Percentiles rank a stretch among this genome's conserved stretches.
phyloP scores from a whole-genome alignment of 2,113 vertebrate species.

The Poicephalus gulielmi region DNA sequence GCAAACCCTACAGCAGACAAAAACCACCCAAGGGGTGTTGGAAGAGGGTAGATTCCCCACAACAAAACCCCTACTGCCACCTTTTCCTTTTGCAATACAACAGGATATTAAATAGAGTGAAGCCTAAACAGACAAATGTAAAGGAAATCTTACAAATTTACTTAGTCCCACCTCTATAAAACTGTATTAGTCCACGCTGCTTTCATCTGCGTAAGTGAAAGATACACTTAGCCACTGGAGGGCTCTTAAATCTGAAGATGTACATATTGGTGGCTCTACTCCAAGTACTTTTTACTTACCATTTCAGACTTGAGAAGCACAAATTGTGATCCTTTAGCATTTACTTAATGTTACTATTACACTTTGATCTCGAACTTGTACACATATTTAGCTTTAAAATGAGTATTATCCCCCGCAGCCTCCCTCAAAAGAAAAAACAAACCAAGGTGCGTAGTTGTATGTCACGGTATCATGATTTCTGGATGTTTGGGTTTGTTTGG shows the following conservation, averaged over 20 bases:
- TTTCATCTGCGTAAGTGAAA: background rate
- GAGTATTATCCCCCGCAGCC: background rate
- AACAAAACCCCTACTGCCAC: background rate
- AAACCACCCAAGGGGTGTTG: background rate
- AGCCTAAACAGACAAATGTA: background rate
- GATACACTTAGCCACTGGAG: background rate
- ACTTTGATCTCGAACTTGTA: background rate
- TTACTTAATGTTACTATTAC: background rate
- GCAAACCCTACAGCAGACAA: background rate
- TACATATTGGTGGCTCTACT: background rate
- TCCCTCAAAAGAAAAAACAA: background rate
- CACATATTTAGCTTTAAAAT: background rate
- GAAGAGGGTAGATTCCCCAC: background rate
- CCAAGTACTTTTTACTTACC: background rate
- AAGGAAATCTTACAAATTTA: background rate
- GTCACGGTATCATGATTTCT: background rate
- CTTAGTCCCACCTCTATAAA: background rate
- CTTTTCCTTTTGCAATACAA: background rate
- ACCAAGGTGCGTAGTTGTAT: background rate
- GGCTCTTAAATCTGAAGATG: background rate
- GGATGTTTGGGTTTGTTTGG: background rate
- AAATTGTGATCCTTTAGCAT: background rate
- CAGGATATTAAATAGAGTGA: background rate
- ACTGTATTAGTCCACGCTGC: background rate
- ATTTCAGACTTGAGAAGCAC: background rate